phyloP scores from a whole-genome alignment of 2,797 vertebrate genomes.

The Loris lydekkerianus region DNA sequence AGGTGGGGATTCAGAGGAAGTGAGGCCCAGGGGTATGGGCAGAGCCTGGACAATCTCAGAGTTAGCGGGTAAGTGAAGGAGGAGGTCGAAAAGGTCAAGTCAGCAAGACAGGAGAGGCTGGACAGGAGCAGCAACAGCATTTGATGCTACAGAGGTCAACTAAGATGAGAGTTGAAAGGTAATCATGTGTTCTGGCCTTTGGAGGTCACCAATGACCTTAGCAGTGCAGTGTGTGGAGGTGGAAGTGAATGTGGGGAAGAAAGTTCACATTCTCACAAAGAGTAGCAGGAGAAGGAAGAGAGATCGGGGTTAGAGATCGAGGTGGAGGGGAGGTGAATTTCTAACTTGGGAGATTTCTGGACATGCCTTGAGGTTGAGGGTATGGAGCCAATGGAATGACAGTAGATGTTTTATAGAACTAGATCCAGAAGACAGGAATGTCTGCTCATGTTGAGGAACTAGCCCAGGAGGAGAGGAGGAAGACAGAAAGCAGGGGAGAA shows the following conservation, averaged over 20 bases:
- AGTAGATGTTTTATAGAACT: not conserved
- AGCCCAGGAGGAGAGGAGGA: not conserved
- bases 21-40: not conserved
- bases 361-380: not conserved
- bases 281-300: not conserved
- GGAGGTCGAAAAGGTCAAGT: not conserved
- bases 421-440: not conserved
- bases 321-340: constrained; percentile 40
- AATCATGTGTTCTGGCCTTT: constrained; percentile 64
- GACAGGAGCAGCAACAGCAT: not conserved
- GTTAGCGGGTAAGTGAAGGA: not conserved
- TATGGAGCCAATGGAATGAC: not conserved
- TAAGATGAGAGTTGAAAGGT: not conserved
- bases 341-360: constrained; percentile 52
- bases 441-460: not conserved
- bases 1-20: not conserved
- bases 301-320: not conserved
- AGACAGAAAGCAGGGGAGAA: not conserved
- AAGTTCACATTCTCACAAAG: constrained; percentile 74
- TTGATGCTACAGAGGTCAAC: not conserved
- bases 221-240: constrained; percentile 47
- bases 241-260: constrained; percentile 50
- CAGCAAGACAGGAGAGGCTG: not conserved
- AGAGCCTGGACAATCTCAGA: not conserved
- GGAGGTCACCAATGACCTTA: constrained; percentile 50